These are phyloP conservation scores for Gambelia wislizenii DNA, from an alignment of 2,797 vertebrate species.

Conservation along the genomic window DNA sequence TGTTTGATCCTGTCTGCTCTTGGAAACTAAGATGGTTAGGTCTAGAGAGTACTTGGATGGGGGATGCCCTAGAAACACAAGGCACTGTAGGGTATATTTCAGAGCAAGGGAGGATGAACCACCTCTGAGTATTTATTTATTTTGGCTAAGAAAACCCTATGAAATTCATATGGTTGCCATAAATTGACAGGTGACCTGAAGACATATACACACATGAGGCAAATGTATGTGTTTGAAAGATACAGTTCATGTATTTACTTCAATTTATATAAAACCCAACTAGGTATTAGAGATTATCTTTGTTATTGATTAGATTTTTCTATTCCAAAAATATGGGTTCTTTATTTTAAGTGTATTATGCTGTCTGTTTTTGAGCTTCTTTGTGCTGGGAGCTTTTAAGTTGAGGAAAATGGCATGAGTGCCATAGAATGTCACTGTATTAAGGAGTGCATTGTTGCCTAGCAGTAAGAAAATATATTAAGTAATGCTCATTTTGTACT, in stretches of 20 bases:
- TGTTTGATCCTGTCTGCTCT: too few species aligned
- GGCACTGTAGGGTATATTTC: too few species aligned
- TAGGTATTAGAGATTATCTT: not conserved
- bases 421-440: slow-evolving; percentile 4
- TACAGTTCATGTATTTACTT: not conserved
- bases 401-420: slow-evolving; percentile 7
- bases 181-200: too few species aligned
- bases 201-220: too few species aligned
- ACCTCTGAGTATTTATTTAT: too few species aligned
- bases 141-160: too few species aligned
- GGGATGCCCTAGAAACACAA: too few species aligned
- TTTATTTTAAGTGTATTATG: not conserved
- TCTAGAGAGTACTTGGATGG: too few species aligned
- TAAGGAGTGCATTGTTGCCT: slow-evolving; percentile 6
- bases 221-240: not conserved
- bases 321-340: slow-evolving; percentile 1
- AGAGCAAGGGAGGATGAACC: too few species aligned
- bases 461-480: not conserved
- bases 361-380: slow-evolving; percentile 21
- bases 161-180: too few species aligned
- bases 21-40: too few species aligned
- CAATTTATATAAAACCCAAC: not conserved
- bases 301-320: not conserved
- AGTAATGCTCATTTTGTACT: not conserved
- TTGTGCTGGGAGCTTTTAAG: not conserved